Base-by-base conservation (phyloP, 2,888 invertebrate genomes). In the Megamerina dolium region DNA sequence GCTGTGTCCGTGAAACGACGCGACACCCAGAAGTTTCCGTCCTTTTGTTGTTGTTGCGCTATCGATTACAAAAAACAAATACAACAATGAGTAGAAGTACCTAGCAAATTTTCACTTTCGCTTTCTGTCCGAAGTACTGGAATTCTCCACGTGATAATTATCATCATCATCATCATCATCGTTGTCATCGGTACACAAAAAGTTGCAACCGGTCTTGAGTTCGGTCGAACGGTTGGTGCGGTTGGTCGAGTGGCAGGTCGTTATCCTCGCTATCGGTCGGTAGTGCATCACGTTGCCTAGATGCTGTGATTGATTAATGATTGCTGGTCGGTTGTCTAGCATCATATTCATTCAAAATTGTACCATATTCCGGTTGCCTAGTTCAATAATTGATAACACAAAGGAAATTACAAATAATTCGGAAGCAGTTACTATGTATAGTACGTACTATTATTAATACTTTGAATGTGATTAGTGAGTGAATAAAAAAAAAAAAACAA, bases 21-120 rank as follows among this genome's bases (percentile, higher is more conserved):
- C 42, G 43, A n/a, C n/a, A n/a, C n/a, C n/a, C n/a, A n/a, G n/a
- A n/a, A n/a, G 43, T 43, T 34, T 38, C 38, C 41, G 31, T 38
- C 19, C 27, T 31, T 38, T 34, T 26, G 34, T 14, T 39, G 44
- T 34, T 34, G 42, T 23, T 21, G 19, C 33, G 16, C 19, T 21
- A 42, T 26, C 5, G 14, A 32, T 32, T 34, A 20, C 37, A 20
- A 16, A n/a, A 42, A n/a, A 34, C 33, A 23, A 9, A 35, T 13
- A 18, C 42, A 31, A 19, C 39, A 37, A 41, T 37, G 40, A 41
- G 32, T n/a, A n/a, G n/a, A n/a, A n/a, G n/a, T n/a, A 49, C 48
- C 46, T 49, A 50, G 48, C 50, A 46, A n/a, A 52, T 48, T 53
- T 60, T 58, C 50, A 63, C 67, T 66, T 65, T 66, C 61, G 55